Percentiles rank a stretch among this genome's conserved stretches.
phyloP scores from a whole-genome alignment of 2,888 invertebrate species.

The Monopis laevigella region DNA sequence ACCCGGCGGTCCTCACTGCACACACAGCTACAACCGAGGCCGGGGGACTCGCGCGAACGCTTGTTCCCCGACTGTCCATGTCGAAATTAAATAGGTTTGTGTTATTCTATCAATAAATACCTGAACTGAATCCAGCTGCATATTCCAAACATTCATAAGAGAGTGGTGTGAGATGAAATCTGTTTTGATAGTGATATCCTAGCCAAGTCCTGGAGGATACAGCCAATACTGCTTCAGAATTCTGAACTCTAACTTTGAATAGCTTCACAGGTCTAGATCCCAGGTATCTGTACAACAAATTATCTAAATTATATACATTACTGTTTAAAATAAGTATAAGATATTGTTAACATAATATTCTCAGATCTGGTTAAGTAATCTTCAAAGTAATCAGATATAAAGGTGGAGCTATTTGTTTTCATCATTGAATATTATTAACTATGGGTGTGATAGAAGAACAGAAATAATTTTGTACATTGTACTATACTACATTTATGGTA shows the following conservation, averaged over 20 bases:
- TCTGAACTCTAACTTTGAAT: conserved; percentile 95
- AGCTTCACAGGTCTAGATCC: conserved; percentile 96
- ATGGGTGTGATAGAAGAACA: too few relatives aligned
- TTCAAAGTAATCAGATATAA: conserved; percentile 70
- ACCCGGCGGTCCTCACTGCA: conserved; percentile 68
- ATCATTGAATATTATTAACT: conserved; percentile 39
- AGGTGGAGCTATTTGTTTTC: conserved; percentile 62
- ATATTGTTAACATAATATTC: conserved; percentile 17
- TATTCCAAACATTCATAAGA: conserved; percentile 97
- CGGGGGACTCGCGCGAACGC: not conserved
- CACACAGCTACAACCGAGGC: conserved; percentile 23
- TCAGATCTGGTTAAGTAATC: conserved; percentile 63
- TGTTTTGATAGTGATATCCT: conserved; percentile 97
- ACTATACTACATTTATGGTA: too few relatives aligned
- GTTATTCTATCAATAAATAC: conserved; percentile 25
- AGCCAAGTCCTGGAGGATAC: conserved; percentile 99
- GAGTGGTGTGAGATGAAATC: conserved; percentile 93
- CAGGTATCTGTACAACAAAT: conserved; percentile 70
- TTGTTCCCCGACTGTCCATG: conserved; percentile 18
- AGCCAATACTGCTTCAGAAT: conserved; percentile 95
- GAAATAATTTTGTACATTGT: too few relatives aligned
- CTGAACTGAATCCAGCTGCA: conserved; percentile 93
- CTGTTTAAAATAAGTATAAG: not conserved
- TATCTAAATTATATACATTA: conserved; percentile 1
- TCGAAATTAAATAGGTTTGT: conserved; percentile 26